These are phyloP conservation scores for Redunca redunca DNA, from an alignment of 2,113 vertebrate genomes.

Conservation along the genomic window DNA sequence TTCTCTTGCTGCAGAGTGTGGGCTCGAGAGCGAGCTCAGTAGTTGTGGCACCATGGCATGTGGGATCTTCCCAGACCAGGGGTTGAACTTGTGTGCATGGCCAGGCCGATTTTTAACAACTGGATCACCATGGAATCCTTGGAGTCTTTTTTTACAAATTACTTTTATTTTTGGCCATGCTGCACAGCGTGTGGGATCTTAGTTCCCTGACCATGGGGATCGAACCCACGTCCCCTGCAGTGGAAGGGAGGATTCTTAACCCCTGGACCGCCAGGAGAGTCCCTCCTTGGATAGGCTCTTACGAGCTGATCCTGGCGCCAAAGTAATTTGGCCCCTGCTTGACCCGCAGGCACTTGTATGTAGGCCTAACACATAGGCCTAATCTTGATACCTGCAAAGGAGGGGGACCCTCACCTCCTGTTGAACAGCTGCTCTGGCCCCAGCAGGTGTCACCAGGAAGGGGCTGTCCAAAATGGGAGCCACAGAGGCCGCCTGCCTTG, in stretches of 20 bases:
- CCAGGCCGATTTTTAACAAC: neutral
- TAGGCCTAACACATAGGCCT: accelerated
- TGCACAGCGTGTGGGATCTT: neutral
- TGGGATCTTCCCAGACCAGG: neutral
- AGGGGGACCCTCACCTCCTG: neutral
- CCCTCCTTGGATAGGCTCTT: neutral
- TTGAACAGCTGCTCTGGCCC: neutral
- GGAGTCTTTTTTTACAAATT: neutral
- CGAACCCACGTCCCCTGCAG: neutral
- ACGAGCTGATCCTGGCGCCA: neutral
- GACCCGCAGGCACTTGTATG: accelerated
- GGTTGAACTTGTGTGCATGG: neutral
- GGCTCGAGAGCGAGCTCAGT: neutral
- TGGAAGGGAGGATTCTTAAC: neutral
- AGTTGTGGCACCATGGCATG: neutral
- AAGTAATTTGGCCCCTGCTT: neutral
- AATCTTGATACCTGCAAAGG: accelerated
- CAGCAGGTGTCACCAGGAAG: neutral
- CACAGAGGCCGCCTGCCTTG: neutral
- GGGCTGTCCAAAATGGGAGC: neutral
- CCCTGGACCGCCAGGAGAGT: neutral
- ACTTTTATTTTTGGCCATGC: neutral
- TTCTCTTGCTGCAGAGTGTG: neutral
- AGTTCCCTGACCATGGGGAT: neutral
- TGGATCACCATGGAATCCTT: neutral